Evolutionary conservation across 2,888 invertebrate genomes (phyloP).

Genomic region (Hypomecis punctinalis): DNA sequence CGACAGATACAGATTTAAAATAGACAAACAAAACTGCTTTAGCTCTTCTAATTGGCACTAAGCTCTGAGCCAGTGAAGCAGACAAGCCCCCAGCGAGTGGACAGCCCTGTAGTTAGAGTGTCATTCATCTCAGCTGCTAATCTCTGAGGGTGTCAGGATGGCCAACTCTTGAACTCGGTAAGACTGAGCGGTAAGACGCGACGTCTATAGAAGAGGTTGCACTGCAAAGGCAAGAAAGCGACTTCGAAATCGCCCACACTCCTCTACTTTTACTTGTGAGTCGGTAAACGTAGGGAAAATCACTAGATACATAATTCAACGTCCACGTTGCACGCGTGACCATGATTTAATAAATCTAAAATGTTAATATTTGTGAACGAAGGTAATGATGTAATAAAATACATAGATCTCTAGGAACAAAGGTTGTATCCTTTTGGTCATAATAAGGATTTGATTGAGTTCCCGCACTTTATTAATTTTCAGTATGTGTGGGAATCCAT

Average conservation of each 20-base stretch:
- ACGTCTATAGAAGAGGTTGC: conserved; percentile 8
- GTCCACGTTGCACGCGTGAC: too few species aligned
- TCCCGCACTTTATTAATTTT: too few species aligned
- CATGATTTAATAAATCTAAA: too few species aligned
- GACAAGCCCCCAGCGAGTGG: not conserved
- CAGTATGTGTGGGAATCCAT: too few species aligned
- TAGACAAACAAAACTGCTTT: not conserved
- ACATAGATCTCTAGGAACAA: too few species aligned
- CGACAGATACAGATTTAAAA: not conserved
- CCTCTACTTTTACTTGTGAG: not conserved
- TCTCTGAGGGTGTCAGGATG: conserved; percentile 32
- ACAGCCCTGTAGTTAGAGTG: conserved; percentile 19
- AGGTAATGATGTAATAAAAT: too few species aligned
- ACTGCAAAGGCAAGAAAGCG: not conserved
- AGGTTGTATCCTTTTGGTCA: too few species aligned
- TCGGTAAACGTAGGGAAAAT: too few species aligned
- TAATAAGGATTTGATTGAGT: too few species aligned
- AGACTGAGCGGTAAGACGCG: conserved; percentile 23
- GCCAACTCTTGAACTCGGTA: conserved; percentile 32
- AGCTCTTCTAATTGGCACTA: conserved; percentile 25
- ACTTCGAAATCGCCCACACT: not conserved
- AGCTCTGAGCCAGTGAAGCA: conserved; percentile 30
- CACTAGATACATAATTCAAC: too few species aligned
- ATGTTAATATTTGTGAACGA: too few species aligned
- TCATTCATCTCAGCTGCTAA: conserved; percentile 36